Conservation (phyloP, 2,113 vertebrate species). For the Dicaeum eximium region DNA sequence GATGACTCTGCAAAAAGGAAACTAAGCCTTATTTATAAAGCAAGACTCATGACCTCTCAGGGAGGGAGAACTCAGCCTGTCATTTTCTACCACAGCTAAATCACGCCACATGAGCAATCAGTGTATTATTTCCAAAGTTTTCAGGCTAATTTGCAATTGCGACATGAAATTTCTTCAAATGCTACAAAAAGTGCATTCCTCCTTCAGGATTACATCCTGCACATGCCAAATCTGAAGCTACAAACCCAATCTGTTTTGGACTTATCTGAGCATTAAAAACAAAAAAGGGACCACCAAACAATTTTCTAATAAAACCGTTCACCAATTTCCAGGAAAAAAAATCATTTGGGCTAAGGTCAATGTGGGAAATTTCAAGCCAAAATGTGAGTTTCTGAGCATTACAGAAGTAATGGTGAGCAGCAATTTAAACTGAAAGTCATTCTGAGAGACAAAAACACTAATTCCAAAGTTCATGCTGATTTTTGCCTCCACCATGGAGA, state of each 20-base stretch:
- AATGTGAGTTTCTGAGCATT: not conserved
- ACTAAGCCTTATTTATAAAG: conserved; percentile 24
- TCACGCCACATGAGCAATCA: not conserved
- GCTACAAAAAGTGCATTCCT: conserved; percentile 20
- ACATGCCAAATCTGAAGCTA: conserved; percentile 32
- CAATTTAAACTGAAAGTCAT: not conserved
- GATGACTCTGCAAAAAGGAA: conserved; percentile 56
- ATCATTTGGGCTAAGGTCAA: not conserved
- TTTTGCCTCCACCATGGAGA: not conserved
- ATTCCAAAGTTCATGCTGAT: not conserved
- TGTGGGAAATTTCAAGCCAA: conserved; percentile 2
- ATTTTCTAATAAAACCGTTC: not conserved
- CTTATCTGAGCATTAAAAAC: not conserved
- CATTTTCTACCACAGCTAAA: not conserved
- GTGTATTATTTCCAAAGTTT: conserved; percentile 33
- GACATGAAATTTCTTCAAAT: conserved; percentile 4
- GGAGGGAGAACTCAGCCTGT: not conserved
- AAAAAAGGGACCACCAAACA: not conserved
- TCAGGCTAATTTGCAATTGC: conserved; percentile 18
- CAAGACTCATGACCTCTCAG: not conserved
- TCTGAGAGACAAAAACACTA: not conserved
- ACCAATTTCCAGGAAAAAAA: not conserved
- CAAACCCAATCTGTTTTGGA: conserved; percentile 20
- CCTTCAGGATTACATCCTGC: not conserved
- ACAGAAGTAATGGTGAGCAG: not conserved